phyloP scores from a whole-genome alignment of 2,113 vertebrate species.

The Morone chrysops region DNA sequence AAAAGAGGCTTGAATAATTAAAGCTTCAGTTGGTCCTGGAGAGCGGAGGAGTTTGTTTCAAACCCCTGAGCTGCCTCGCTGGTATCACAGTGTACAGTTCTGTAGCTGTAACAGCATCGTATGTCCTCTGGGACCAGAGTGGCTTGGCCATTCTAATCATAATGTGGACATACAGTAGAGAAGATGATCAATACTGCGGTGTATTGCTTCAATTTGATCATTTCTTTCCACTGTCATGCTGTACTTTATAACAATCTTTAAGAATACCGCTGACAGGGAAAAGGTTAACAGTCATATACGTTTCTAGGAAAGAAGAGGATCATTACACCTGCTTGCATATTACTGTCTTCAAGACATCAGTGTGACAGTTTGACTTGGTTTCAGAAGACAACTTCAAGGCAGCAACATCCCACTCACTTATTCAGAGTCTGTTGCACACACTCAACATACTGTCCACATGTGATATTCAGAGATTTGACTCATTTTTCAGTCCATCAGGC shows the following conservation, averaged over 20 bases:
- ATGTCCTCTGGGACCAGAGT: slow-evolving; percentile 46
- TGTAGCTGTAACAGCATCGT: slow-evolving; percentile 68
- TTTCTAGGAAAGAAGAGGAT: slow-evolving; percentile 46
- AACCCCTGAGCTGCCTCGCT: slow-evolving; percentile 75
- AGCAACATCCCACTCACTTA: slow-evolving; percentile 11
- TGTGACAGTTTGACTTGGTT: slow-evolving; percentile 48
- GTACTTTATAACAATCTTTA: slow-evolving; percentile 55
- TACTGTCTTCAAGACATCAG: slow-evolving; percentile 56
- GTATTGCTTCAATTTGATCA: slow-evolving; percentile 77
- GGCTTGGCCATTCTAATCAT: slow-evolving; percentile 64
- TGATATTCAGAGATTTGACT: slow-evolving; percentile 39
- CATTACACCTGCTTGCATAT: slow-evolving; percentile 64
- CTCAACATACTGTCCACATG: slow-evolving; percentile 29
- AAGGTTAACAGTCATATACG: slow-evolving; percentile 67
- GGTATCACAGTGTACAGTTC: slow-evolving; percentile 79
- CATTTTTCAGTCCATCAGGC: slow-evolving; percentile 48
- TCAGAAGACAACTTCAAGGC: slow-evolving; percentile 43
- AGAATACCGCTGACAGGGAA: slow-evolving; percentile 54
- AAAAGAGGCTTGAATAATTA: slow-evolving; percentile 65
- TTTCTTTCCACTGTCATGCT: slow-evolving; percentile 36
- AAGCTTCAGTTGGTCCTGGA: slow-evolving; percentile 81
- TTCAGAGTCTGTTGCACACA: slow-evolving; percentile 25
- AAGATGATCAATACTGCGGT: slow-evolving; percentile 64
- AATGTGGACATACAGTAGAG: slow-evolving; percentile 45
- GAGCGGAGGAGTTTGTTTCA: slow-evolving; percentile 60